phyloP scores from a whole-genome alignment of 2,113 vertebrate species.

The Pongo pygmaeus region DNA sequence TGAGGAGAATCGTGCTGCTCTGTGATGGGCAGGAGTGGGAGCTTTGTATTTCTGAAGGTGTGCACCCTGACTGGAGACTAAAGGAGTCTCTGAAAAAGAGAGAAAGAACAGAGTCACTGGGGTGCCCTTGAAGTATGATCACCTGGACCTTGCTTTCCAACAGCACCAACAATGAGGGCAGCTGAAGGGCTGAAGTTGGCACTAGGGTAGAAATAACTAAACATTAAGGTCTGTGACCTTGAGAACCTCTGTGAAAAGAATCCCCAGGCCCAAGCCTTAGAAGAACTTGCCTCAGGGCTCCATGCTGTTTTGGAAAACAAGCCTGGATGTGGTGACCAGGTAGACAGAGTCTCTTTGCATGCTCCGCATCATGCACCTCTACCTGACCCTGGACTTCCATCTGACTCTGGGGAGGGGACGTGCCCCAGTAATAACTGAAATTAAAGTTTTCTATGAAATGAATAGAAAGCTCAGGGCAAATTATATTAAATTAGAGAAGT shows the following conservation, averaged over 20 bases:
- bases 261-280: background rate
- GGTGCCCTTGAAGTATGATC: background rate
- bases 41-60: background rate
- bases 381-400: background rate
- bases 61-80: background rate
- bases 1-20: background rate
- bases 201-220: background rate
- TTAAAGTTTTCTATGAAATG: background rate
- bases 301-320: background rate
- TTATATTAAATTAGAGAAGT: background rate
- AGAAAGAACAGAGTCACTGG: background rate
- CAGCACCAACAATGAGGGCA: background rate
- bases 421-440: background rate
- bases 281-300: background rate
- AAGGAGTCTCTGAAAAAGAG: background rate
- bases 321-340: background rate
- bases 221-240: background rate
- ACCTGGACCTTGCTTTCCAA: background rate
- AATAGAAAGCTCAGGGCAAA: background rate
- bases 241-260: background rate
- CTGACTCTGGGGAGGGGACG: background rate
- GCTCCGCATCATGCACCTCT: background rate
- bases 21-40: rapidly evolving
- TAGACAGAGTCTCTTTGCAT: background rate
- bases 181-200: background rate